phyloP scores from a whole-genome alignment of 2,113 vertebrate genomes.

The Salvelinus alpinus region DNA sequence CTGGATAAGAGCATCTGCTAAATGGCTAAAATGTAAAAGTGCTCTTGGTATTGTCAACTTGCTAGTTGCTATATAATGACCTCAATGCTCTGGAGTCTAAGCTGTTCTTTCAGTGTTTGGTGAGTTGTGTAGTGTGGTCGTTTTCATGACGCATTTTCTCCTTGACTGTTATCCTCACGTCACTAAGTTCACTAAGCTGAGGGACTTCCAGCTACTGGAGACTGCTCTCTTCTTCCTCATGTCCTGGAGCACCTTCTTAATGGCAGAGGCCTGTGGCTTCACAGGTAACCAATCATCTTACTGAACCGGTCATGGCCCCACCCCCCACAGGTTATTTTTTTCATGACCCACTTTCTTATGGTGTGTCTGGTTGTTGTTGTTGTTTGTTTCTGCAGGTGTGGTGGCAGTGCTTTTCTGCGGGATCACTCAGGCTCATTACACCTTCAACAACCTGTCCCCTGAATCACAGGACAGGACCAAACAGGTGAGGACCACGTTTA shows the following conservation, averaged over 20 bases:
- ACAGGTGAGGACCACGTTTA: conserved; percentile 78
- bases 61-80: too few relatives aligned
- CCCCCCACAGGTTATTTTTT: neutral
- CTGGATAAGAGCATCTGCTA: too few relatives aligned
- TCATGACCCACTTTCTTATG: neutral
- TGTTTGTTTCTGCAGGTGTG: conserved; percentile 78
- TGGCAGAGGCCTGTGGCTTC: conserved; percentile 96
- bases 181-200: conserved; percentile 96
- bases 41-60: too few relatives aligned
- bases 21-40: too few relatives aligned
- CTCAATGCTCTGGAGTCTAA: too few relatives aligned
- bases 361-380: neutral
- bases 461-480: conserved; percentile 95
- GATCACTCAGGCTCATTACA: conserved; percentile 98
- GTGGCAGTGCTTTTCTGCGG: conserved; percentile 97
- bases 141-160: conserved; percentile 11
- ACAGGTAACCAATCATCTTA: conserved; percentile 77
- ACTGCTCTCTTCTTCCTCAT: conserved; percentile 96
- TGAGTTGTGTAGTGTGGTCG: neutral
- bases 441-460: conserved; percentile 94
- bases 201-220: conserved; percentile 93
- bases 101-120: neutral
- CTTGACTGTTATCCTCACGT: conserved; percentile 75
- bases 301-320: neutral
- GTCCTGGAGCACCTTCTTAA: conserved; percentile 97